Percentiles rank a stretch among this genome's conserved stretches.
Conservation (phyloP, 2,797 vertebrate genomes). For the Tadarida brasiliensis region DNA sequence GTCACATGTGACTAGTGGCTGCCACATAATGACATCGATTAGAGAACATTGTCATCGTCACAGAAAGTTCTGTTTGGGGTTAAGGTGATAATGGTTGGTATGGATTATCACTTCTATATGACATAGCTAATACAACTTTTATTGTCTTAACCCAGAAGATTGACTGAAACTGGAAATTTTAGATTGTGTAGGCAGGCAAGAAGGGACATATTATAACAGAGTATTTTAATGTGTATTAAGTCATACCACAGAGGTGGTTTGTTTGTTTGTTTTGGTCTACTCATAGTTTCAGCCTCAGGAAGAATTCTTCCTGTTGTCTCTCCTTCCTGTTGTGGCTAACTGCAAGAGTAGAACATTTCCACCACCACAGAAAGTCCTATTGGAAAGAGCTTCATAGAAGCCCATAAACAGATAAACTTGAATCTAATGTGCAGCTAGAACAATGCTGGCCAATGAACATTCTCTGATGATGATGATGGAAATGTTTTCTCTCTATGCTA, state of each 20-base stretch:
- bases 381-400: not conserved
- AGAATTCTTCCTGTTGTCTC: not conserved
- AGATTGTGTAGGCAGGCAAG: not conserved
- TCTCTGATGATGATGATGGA: not conserved
- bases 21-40: not conserved
- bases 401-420: not conserved
- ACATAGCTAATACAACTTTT: not conserved
- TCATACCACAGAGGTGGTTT: not conserved
- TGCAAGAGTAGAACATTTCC: not conserved
- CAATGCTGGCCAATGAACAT: not conserved
- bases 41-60: not conserved
- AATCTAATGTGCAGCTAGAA: not conserved
- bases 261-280: not conserved
- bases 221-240: slow-evolving; percentile 8
- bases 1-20: not conserved
- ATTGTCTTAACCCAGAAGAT: not conserved
- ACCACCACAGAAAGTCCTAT: not conserved
- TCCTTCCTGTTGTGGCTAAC: not conserved
- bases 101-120: not conserved
- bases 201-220: not conserved
- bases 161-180: not conserved
- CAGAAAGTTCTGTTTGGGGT: not conserved
- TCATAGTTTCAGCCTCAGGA: not conserved
- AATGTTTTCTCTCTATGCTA: not conserved
- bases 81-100: not conserved